Evolutionary conservation across 2,888 invertebrate genomes (phyloP), one percentile per base, ranked within the genome.

Genomic region (Pheosia gnoma): DNA sequence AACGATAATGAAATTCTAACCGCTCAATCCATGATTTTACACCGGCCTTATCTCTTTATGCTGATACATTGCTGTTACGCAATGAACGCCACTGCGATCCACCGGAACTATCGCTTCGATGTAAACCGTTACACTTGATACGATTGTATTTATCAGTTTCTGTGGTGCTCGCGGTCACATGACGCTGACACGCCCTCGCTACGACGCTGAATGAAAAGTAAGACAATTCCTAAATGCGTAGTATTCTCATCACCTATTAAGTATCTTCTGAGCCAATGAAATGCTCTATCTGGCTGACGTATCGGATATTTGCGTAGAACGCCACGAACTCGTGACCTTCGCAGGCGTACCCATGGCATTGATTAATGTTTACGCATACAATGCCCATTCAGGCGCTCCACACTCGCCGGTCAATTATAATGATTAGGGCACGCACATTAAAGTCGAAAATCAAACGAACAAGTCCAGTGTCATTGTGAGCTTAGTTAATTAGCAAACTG

Each of bases 321-420:
- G 75, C 76, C 80, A 82, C 80, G 78, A 84, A 82, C 83, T 72
- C 72, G 70, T 82, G 88, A 88, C 91, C 91, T 91, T 90, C 87
- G 70, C 71, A 71, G 78, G 80, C 81, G 83, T 86, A 88, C 78
- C 85, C 88, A 86, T 89, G 90, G 88, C 90, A 90, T 89, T 91
- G 90, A 90, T 90, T 87, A 88, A 87, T 88, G 82, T 86, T 87
- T 87, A 88, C 87, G 84, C 86, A 89, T 87, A 90, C 88, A 90
- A 89, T 87, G 83, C 83, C 79, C 87, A 88, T 90, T 88, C 85
- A 87, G 78, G 72, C 74, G 70, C 71, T 77, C 66, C 67, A 70
- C 61, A 65, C 71, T 66, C 67, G 70, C 66, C 67, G 62, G 63
- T 64, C 75, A 72, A 85, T 79, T 82, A 78, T 75, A 77, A 75